Evolutionary conservation across 2,888 invertebrate genomes (phyloP).

Genomic region (Drosophila tripunctata): DNA sequence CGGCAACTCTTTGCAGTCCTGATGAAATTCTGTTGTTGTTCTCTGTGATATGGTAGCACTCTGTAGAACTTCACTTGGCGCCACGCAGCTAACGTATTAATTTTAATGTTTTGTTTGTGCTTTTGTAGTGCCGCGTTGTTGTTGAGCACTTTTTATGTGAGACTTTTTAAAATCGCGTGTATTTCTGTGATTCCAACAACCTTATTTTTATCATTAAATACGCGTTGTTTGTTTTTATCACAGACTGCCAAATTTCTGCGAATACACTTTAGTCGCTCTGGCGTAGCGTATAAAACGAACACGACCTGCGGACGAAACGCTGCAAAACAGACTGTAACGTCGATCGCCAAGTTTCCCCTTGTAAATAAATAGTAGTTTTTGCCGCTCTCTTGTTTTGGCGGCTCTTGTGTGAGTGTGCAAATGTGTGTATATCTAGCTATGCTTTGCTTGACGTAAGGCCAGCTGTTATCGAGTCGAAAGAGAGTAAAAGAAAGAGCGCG

Average conservation of each 20-base stretch:
- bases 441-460: slow-evolving; percentile 23
- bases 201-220: slow-evolving; percentile 45
- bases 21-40: slow-evolving; percentile 5
- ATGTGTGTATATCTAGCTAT: slow-evolving; percentile 22
- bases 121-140: background rate
- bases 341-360: slow-evolving; percentile 50
- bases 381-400: slow-evolving; percentile 23
- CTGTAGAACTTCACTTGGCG: slow-evolving; percentile 6
- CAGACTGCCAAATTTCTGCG: slow-evolving; percentile 12
- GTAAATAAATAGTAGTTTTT: slow-evolving; percentile 71
- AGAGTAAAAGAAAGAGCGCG: background rate
- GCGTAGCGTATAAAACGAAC: slow-evolving; percentile 25
- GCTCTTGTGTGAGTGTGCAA: slow-evolving; percentile 5
- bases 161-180: background rate
- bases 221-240: slow-evolving; percentile 61
- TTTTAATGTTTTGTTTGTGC: background rate
- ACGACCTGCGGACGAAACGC: slow-evolving; percentile 31
- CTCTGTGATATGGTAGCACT: slow-evolving; percentile 3
- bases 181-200: background rate
- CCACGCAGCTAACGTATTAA: too few species aligned
- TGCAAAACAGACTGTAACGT: slow-evolving; percentile 53
- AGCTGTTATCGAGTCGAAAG: slow-evolving; percentile 35
- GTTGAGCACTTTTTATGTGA: slow-evolving; percentile 10
- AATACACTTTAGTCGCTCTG: slow-evolving; percentile 4
- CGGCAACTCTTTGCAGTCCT: slow-evolving; percentile 17